These are phyloP conservation scores for Pangasius macronema DNA, from an alignment of 2,797 vertebrate species.

Conservation along the genomic window DNA sequence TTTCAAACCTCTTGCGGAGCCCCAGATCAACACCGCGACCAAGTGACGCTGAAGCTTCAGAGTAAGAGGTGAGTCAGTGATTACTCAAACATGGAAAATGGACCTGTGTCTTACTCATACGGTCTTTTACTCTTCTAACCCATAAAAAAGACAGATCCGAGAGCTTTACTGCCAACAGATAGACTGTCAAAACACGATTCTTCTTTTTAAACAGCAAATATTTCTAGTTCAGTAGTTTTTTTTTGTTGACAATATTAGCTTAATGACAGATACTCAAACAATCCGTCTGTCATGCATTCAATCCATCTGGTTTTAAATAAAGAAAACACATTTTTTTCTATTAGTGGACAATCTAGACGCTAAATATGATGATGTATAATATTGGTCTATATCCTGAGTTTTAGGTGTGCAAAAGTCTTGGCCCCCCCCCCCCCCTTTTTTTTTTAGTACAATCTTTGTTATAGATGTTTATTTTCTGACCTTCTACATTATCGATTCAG, in stretches of 20 bases:
- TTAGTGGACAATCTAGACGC: background rate
- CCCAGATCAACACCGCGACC: slow-evolving; percentile 24
- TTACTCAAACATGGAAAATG: slow-evolving; percentile 36
- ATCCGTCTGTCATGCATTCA: background rate
- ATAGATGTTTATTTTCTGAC: too few species aligned
- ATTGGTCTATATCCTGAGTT: background rate
- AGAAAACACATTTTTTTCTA: background rate
- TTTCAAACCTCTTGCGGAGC: slow-evolving; percentile 10
- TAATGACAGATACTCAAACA: background rate
- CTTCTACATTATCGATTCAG: too few species aligned
- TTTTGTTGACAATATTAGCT: background rate
- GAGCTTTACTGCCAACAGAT: background rate
- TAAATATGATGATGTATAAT: background rate
- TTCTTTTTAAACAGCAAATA: background rate
- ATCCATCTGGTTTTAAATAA: background rate
- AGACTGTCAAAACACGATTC: background rate
- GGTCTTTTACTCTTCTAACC: too few species aligned
- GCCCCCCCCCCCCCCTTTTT: too few species aligned
- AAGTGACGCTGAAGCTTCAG: slow-evolving; percentile 19
- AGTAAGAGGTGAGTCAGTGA: slow-evolving; percentile 37
- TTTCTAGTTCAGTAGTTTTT: background rate
- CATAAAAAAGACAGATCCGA: background rate
- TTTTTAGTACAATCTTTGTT: too few species aligned
- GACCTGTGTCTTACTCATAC: slow-evolving; percentile 31
- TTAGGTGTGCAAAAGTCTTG: too few species aligned